These are phyloP conservation scores for Sphyrna mokarran DNA, from an alignment of 2,113 vertebrate genomes.

Conservation along the genomic window DNA sequence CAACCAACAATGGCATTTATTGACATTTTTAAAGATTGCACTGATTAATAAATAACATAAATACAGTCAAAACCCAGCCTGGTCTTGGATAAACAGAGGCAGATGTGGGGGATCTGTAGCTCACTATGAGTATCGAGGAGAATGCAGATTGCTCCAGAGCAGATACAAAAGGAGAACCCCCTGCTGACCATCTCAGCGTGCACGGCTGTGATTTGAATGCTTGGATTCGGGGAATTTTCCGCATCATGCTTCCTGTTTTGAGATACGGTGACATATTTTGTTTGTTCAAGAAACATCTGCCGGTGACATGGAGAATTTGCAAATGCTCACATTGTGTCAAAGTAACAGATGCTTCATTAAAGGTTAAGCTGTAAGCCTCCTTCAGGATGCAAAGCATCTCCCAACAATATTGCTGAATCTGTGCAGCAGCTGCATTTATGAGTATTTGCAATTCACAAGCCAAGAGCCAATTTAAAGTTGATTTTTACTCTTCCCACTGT, in stretches of 20 bases:
- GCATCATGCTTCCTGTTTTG: not conserved
- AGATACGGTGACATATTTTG: not conserved
- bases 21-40: not conserved
- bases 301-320: conserved; percentile 8
- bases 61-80: not conserved
- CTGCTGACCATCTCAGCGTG: not conserved
- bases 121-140: not conserved
- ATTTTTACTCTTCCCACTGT: not conserved
- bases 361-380: not conserved
- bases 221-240: not conserved
- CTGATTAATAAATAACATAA: not conserved
- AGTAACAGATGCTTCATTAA: conserved; percentile 23
- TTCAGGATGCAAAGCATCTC: not conserved
- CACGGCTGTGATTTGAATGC: not conserved
- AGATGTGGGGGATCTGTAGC: not conserved
- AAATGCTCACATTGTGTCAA: conserved; percentile 20
- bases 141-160: not conserved
- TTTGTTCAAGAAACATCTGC: conserved; percentile 16
- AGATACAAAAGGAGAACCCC: not conserved
- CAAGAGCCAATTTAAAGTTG: not conserved
- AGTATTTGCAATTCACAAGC: not conserved
- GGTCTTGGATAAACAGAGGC: not conserved
- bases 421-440: conserved; percentile 12
- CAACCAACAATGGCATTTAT: not conserved
- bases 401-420: not conserved